Evolutionary conservation across 2,888 invertebrate genomes (phyloP).

Genomic region (Protula sp.): DNA sequence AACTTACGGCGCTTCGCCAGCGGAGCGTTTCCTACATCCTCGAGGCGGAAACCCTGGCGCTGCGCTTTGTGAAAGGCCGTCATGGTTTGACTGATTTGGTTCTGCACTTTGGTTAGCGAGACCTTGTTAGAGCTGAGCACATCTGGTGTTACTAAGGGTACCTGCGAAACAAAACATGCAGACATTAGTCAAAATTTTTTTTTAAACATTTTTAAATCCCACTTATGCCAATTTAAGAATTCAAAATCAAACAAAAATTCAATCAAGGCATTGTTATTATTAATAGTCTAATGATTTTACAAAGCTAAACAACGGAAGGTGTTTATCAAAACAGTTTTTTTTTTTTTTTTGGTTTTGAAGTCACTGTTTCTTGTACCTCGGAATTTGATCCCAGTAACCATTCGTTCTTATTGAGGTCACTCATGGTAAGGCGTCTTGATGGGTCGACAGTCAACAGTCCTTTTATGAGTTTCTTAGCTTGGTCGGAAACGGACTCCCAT

Average conservation of each 20-base stretch:
- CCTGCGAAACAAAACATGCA: slow-evolving; percentile 56
- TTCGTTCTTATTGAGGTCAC: slow-evolving; percentile 64
- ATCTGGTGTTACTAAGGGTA: slow-evolving; percentile 63
- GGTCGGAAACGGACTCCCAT: slow-evolving; percentile 69
- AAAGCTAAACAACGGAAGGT: too few relatives aligned
- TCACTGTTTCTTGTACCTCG: too few relatives aligned
- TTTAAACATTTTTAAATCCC: too few relatives aligned
- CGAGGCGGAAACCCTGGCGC: slow-evolving; percentile 67
- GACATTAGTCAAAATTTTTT: too few relatives aligned
- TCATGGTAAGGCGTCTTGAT: slow-evolving; percentile 65
- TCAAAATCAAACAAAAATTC: too few relatives aligned
- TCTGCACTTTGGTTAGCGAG: slow-evolving; percentile 54
- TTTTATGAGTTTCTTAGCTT: slow-evolving; percentile 70
- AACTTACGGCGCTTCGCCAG: slow-evolving; percentile 66
- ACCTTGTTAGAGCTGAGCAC: slow-evolving; percentile 56
- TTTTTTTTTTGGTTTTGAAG: too few relatives aligned
- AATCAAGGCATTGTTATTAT: too few relatives aligned
- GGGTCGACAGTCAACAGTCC: slow-evolving; percentile 77
- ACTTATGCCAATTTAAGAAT: too few relatives aligned
- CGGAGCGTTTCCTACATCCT: slow-evolving; percentile 68
- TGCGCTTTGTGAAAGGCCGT: slow-evolving; percentile 67
- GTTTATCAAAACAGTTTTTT: too few relatives aligned
- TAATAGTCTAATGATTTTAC: too few relatives aligned
- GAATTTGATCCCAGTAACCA: slow-evolving; percentile 66
- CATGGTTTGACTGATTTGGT: slow-evolving; percentile 63